Percentiles rank a stretch among this genome's conserved stretches.
These are phyloP conservation scores for Polietes domitor DNA, from an alignment of 2,888 invertebrate genomes.

Conservation along the genomic window DNA sequence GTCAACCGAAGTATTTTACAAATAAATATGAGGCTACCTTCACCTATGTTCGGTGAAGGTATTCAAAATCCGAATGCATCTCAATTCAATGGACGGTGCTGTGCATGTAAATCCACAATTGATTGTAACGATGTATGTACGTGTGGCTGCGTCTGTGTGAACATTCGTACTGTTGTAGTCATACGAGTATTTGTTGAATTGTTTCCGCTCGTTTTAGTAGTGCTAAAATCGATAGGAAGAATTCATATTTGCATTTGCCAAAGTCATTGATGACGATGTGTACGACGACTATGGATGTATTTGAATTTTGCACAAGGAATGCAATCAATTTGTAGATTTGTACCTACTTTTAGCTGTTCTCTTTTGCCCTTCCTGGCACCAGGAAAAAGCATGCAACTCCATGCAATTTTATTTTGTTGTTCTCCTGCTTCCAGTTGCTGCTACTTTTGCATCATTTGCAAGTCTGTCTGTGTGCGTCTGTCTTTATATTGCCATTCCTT, in stretches of 20 bases:
- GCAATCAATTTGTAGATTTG: constrained; percentile 79
- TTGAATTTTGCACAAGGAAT: constrained; percentile 72
- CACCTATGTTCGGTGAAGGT: too few relatives aligned
- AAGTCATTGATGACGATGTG: constrained; percentile 69
- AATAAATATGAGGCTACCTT: too few relatives aligned
- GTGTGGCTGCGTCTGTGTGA: too few relatives aligned
- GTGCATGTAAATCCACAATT: neutral
- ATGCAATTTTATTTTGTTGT: constrained; percentile 11
- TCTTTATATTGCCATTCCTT: constrained; percentile 50
- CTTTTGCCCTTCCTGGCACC: neutral
- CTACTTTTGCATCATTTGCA: constrained; percentile 23
- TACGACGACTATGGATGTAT: constrained; percentile 71
- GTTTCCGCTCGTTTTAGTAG: constrained; percentile 60
- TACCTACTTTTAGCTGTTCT: constrained; percentile 66
- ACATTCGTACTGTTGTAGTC: constrained; percentile 3
- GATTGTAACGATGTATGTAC: neutral
- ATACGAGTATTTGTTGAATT: constrained; percentile 54
- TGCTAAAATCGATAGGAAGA: constrained; percentile 53
- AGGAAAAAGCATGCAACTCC: constrained; percentile 1
- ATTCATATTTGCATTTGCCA: constrained; percentile 68
- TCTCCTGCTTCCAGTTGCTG: neutral
- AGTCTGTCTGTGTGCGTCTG: constrained; percentile 1
- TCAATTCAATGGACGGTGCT: too few relatives aligned
- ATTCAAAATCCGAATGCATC: too few relatives aligned
- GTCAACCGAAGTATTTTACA: too few relatives aligned